A percentile compares a stretch with the other conserved stretches of the same genome.
Evolutionary conservation across 2,888 invertebrate species (phyloP).

Genomic region (Sminthurides aquaticus): DNA sequence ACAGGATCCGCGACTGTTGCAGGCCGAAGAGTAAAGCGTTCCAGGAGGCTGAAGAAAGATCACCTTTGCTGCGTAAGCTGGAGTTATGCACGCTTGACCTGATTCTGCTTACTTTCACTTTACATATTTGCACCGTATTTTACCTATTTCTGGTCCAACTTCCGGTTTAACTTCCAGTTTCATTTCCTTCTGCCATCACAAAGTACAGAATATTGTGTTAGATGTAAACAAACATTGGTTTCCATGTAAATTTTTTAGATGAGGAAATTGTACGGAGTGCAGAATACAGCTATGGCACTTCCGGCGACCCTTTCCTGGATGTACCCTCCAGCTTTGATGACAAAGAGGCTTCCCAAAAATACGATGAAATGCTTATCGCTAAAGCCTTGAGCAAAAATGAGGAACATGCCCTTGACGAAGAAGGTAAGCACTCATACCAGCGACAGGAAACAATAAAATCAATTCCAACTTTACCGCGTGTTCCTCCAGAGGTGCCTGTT

Average conservation of each 20-base stretch:
- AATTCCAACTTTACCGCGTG: background rate
- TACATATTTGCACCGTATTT: too few relatives aligned
- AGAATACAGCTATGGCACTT: background rate
- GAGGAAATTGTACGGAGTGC: slow-evolving; percentile 1
- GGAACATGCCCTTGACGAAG: slow-evolving; percentile 30
- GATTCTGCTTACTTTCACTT: background rate
- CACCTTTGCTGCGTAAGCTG: slow-evolving; percentile 2
- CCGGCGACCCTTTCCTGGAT: background rate
- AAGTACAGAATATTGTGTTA: too few relatives aligned
- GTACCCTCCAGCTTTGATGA: background rate
- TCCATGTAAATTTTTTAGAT: too few relatives aligned
- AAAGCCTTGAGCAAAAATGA: slow-evolving; percentile 35
- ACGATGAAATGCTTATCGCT: slow-evolving; percentile 39
- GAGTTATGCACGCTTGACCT: too few relatives aligned
- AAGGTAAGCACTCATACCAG: slow-evolving; percentile 29
- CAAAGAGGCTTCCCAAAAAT: slow-evolving; percentile 31
- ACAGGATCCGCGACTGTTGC: slow-evolving; percentile 10
- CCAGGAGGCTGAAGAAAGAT: background rate
- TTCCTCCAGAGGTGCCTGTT: background rate
- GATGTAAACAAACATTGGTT: too few relatives aligned
- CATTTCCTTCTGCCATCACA: too few relatives aligned
- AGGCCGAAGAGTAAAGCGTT: background rate
- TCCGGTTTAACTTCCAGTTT: background rate
- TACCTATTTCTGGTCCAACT: too few relatives aligned
- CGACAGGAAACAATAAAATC: background rate